These are phyloP conservation scores for Sebastes nivosus DNA, from an alignment of 2,797 vertebrate genomes.

Conservation along the genomic window DNA sequence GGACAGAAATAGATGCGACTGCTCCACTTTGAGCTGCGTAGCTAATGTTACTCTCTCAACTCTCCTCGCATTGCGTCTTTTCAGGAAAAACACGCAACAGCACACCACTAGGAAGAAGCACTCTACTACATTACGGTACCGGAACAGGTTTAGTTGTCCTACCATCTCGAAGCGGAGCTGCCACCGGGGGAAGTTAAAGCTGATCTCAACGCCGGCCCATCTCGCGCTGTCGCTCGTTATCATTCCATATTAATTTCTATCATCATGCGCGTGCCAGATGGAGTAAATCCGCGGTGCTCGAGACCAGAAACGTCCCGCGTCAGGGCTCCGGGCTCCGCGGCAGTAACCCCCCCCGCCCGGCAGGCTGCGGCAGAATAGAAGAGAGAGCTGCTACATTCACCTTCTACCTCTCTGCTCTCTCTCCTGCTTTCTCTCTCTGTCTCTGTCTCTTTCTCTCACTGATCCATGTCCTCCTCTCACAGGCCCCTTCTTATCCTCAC, in stretches of 20 bases:
- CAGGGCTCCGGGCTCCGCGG: constrained; percentile 56
- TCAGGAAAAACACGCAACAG: constrained; percentile 33
- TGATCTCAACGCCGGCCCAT: constrained; percentile 67
- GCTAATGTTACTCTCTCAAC: constrained; percentile 28
- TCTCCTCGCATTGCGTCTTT: constrained; percentile 72
- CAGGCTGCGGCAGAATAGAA: constrained; percentile 71
- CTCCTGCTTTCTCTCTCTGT: not conserved
- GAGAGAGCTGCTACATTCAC: constrained; percentile 39
- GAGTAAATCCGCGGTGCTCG: constrained; percentile 68
- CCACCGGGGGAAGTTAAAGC: constrained; percentile 65
- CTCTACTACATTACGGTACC: constrained; percentile 15
- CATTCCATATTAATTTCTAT: constrained; percentile 58
- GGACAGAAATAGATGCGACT: not conserved
- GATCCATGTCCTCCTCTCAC: not conserved
- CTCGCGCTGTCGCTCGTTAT: constrained; percentile 52
- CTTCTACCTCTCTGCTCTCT: constrained; percentile 3
- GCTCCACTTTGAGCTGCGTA: constrained; percentile 59
- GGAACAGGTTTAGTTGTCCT: constrained; percentile 62
- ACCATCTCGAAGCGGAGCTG: constrained; percentile 75
- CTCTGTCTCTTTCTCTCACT: not conserved
- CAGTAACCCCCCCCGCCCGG: constrained; percentile 15
- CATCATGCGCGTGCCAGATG: constrained; percentile 60
- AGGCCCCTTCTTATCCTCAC: not conserved
- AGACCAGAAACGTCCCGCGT: constrained; percentile 74
- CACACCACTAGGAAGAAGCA: constrained; percentile 33